Conservation (phyloP, 2,888 invertebrate genomes). For the Creontiades dilutus region DNA sequence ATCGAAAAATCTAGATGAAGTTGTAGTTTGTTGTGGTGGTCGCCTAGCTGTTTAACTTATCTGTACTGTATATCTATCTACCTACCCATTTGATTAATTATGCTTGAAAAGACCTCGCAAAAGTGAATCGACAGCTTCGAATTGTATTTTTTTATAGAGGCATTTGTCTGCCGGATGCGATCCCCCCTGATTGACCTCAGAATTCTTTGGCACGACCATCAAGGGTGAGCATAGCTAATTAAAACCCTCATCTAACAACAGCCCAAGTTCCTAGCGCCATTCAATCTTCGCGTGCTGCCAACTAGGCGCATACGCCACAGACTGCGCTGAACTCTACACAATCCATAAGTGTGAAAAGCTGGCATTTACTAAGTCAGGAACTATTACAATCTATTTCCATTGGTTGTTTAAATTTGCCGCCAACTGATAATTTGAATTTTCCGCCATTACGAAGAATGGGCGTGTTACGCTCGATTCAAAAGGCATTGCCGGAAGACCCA, state of each 20-base stretch:
- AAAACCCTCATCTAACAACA: slow-evolving; percentile 6
- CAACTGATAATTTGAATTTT: slow-evolving; percentile 24
- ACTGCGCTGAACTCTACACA: neutral
- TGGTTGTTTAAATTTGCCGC: neutral
- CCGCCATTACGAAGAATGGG: slow-evolving; percentile 29
- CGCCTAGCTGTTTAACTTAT: too few species aligned
- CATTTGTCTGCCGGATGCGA: slow-evolving; percentile 18
- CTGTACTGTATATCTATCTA: too few species aligned
- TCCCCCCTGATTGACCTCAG: slow-evolving; percentile 46
- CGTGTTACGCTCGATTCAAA: neutral
- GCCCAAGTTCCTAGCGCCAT: slow-evolving; percentile 26
- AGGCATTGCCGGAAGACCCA: slow-evolving; percentile 37
- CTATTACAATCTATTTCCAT: too few species aligned
- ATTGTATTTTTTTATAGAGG: neutral
- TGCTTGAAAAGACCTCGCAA: neutral
- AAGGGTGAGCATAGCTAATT: slow-evolving; percentile 51
- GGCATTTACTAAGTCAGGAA: too few species aligned
- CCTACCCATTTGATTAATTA: too few species aligned
- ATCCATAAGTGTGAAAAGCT: neutral
- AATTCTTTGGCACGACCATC: slow-evolving; percentile 52
- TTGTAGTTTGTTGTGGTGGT: too few species aligned
- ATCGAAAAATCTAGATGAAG: too few species aligned
- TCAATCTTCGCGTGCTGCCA: neutral
- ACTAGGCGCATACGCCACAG: neutral
- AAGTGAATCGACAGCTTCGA: neutral